Evolutionary conservation across 2,797 vertebrate genomes (phyloP), one percentile per base, ranked within the genome.

Genomic region (Lerista edwardsae): DNA sequence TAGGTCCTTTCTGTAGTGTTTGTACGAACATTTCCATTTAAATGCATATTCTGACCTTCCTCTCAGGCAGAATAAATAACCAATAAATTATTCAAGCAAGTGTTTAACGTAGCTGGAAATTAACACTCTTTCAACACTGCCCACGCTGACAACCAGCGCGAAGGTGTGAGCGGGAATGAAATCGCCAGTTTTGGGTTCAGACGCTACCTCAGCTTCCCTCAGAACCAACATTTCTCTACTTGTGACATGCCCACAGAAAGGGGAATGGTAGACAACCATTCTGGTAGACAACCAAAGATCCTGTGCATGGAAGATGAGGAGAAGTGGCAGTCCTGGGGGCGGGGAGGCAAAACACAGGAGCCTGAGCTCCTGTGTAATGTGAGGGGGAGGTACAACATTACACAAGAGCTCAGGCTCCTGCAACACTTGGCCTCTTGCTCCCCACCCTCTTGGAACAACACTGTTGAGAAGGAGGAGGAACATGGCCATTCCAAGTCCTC

Each of bases 11-110:
- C 82, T 87, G 83, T 88, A 83, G 80, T 83, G 84, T 83, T 85
- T 82, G 81, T 25, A 90, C 85, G 83, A 87, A 76, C 68, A 34
- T 94, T 93, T 87, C 89, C 85, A 92, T 93, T 92, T 85, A 95
- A 93, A 94, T 94, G 91, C 90, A 80, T 31, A 77, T 67, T 82
- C 89, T 82, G 69, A 90, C 91, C 87, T 94, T 93, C 91, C 87
- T 93, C 84, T 93, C 87, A 88, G 76, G 89, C 91, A 91, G 88
- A 94, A 93, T 91, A 94, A 94, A 93, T 91, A 94, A 90, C 86
- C 84, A 85, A 91, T 93, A 93, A 91, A 93, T 91, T 92, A 95
- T 94, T 94, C 88, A 94, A 91, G 90, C 79, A 82, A 93, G 83
- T 78, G 61, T 91, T 94, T 93, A 90, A 82, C 79, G 65, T 82